Conservation (phyloP, 2,797 vertebrate genomes). For the Potorous gilbertii region DNA sequence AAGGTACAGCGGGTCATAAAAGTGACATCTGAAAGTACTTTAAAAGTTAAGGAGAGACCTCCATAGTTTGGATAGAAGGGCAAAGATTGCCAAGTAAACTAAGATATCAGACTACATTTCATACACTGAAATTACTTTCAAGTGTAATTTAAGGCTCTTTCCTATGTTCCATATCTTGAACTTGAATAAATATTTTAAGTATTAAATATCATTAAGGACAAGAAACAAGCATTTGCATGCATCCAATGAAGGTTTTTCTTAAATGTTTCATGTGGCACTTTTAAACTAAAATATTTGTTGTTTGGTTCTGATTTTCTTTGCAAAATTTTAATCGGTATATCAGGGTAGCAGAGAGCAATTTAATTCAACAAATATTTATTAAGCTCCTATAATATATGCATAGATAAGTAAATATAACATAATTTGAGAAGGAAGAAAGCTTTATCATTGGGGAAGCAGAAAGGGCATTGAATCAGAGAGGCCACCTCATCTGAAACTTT, state of each 20-base stretch:
- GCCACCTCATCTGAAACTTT: not conserved
- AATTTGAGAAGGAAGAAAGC: not conserved
- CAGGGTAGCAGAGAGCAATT: not conserved
- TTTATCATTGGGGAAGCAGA: not conserved
- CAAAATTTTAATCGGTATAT: not conserved
- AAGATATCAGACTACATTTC: not conserved
- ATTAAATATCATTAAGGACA: slow-evolving; percentile 43
- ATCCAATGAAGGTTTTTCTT: slow-evolving; percentile 22
- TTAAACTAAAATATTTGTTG: slow-evolving; percentile 11
- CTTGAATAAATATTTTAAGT: slow-evolving; percentile 27
- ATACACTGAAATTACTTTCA: slow-evolving; percentile 6
- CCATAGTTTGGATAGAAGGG: not conserved
- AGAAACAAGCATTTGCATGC: slow-evolving; percentile 46
- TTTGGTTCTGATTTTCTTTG: slow-evolving; percentile 43
- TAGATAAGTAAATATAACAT: not conserved
- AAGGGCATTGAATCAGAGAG: not conserved
- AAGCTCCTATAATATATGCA: not conserved
- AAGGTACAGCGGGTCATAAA: slow-evolving; percentile 51
- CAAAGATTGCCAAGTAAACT: not conserved
- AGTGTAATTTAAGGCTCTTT: slow-evolving; percentile 25
- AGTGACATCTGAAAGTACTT: slow-evolving; percentile 72
- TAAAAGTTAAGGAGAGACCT: slow-evolving; percentile 60
- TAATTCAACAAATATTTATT: not conserved
- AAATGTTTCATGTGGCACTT: slow-evolving; percentile 16
- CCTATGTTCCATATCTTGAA: slow-evolving; percentile 34